Evolutionary conservation across 2,113 vertebrate species (phyloP).

Genomic region (Euleptes europaea): DNA sequence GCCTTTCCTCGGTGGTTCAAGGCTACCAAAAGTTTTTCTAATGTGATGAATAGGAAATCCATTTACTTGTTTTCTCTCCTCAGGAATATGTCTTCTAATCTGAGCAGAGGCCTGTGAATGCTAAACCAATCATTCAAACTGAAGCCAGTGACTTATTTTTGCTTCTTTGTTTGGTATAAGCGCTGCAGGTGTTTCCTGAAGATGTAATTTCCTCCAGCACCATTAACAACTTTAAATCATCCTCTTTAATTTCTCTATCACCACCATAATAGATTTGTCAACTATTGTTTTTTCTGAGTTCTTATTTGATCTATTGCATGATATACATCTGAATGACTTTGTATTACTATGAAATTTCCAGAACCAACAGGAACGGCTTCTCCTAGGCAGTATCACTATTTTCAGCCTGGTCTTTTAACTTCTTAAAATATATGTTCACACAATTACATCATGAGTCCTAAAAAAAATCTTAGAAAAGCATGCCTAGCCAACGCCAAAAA

Average conservation of each 20-base stretch:
- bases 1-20: too few species aligned
- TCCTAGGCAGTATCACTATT: fast-evolving
- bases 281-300: fast-evolving
- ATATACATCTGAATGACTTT: neutral
- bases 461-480: too few species aligned
- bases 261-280: fast-evolving
- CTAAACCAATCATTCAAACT: neutral
- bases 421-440: too few species aligned
- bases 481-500: too few species aligned
- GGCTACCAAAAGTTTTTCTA: neutral
- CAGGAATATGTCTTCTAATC: neutral
- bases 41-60: fast-evolving
- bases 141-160: neutral
- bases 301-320: neutral
- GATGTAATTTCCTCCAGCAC: neutral
- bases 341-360: neutral
- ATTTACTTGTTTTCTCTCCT: neutral
- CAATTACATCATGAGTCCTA: too few species aligned
- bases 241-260: constrained; percentile 1
- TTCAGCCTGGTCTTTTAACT: neutral
- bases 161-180: neutral
- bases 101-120: neutral
- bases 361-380: fast-evolving
- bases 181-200: constrained; percentile 46
- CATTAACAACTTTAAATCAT: fast-evolving